Evolutionary conservation across 1,140 invertebrate species (phyloP).

Genomic region (Copidosoma floridanum): DNA sequence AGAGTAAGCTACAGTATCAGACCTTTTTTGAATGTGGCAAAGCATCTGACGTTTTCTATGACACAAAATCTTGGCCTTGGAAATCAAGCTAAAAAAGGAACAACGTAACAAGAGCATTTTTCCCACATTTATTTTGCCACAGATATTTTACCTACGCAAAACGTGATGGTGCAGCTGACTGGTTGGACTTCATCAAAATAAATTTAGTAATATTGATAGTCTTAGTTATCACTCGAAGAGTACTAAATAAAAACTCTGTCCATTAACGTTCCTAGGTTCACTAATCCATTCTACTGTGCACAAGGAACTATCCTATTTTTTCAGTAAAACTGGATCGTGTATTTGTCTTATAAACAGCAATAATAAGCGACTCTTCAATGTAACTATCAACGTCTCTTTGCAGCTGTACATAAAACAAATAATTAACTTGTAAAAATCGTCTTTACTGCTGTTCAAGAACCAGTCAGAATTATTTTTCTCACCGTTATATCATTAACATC

Average conservation of each 20-base stretch:
- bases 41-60: slow-evolving; percentile 86
- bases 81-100: slow-evolving; percentile 85
- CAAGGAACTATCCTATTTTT: no score
- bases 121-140: slow-evolving; percentile 52
- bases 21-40: slow-evolving; percentile 75
- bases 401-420: no score
- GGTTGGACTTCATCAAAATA: slow-evolving; percentile 71
- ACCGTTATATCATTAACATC: no score
- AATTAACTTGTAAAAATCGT: no score
- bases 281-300: slow-evolving; percentile 68
- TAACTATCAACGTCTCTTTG: no score
- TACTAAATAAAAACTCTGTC: slow-evolving; percentile 37
- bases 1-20: slow-evolving; percentile 83
- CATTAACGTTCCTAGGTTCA: slow-evolving; percentile 48
- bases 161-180: slow-evolving; percentile 64
- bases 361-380: no score
- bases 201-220: slow-evolving; percentile 59
- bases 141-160: slow-evolving; percentile 72
- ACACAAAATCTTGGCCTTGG: slow-evolving; percentile 83
- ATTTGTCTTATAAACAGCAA: no score
- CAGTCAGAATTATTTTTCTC: no score
- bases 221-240: slow-evolving; percentile 35
- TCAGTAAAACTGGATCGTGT: no score
- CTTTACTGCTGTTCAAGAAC: no score
- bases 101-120: slow-evolving; percentile 84